Conservation (phyloP, 2,888 invertebrate genomes). For the Tipula confusa region DNA sequence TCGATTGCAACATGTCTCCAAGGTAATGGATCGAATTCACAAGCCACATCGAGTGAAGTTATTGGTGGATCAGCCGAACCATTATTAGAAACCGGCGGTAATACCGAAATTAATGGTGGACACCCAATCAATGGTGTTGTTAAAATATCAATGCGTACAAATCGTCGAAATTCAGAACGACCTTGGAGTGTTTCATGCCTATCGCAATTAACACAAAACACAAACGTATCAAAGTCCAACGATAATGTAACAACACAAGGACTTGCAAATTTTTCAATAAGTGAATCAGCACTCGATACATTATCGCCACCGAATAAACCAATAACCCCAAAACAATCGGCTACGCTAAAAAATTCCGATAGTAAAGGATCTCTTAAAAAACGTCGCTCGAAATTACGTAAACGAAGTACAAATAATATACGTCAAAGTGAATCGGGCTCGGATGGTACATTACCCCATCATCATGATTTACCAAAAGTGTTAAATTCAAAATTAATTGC, state of each 20-base stretch:
- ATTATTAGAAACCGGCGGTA: constrained; percentile 40
- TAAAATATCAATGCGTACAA: constrained; percentile 53
- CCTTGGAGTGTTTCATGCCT: constrained; percentile 89
- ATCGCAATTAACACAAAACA: constrained; percentile 62
- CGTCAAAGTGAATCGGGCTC: constrained; percentile 58
- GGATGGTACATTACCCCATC: constrained; percentile 46
- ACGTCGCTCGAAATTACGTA: constrained; percentile 47
- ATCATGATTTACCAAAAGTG: constrained; percentile 36
- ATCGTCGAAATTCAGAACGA: constrained; percentile 52
- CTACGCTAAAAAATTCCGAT: constrained; percentile 43
- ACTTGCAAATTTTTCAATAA: constrained; percentile 71
- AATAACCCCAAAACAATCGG: constrained; percentile 38
- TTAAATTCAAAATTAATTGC: constrained; percentile 53
- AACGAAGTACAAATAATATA: constrained; percentile 42
- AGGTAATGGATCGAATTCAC: constrained; percentile 48
- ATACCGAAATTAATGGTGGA: constrained; percentile 38
- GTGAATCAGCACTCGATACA: constrained; percentile 82
- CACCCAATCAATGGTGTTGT: constrained; percentile 44
- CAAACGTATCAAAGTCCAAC: constrained; percentile 41
- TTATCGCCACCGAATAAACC: constrained; percentile 52
- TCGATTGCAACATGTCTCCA: constrained; percentile 65
- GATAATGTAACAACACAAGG: constrained; percentile 53
- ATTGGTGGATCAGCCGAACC: constrained; percentile 60
- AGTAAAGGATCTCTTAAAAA: constrained; percentile 49
- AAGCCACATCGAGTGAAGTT: constrained; percentile 52